Base-by-base conservation (phyloP, 1,140 invertebrate species). In the Drosophila kurseongensis region DNA sequence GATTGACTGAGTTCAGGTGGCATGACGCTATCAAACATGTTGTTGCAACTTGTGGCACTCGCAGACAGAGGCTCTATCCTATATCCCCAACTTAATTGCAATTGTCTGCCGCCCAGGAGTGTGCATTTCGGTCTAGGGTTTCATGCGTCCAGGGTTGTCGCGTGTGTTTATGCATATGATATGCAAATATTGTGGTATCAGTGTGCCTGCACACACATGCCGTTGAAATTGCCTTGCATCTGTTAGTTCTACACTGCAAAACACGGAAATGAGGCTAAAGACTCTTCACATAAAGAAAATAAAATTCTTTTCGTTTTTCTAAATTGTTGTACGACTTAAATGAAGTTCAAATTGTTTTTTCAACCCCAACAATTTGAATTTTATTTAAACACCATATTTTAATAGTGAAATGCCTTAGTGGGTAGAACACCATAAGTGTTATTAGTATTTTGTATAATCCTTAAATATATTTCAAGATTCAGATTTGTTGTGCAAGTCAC, bases 181-280 rank as follows among this genome's bases (percentile, higher is more conserved):
- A 89, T 89, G 84, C 84, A 89, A 89, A 89, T 89, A 84, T 84
- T 89, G 80, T 89, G 84, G 84, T 84, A 89, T 89, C 85, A 83
- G 48, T 80, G 68, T 68, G 48, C 54, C 69, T 44, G 29, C 75
- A 71, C 41, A 44, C 52, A 57, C 44, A 65, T 44, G 66, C 36
- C 38, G 36, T 58, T 14, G 55, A 61, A 62, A 69, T 47, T 47
- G 50, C 50, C 50, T 56, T 48, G 65, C 67, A 52, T 62, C 18
- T 67, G 60, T 54, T 57, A 32, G 62, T 59, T 75, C 5, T 10
- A 38, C 62, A 75, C 45, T 72, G 38, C 4, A n/a, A n/a, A n/a
- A n/a, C n/a, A n/a, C n/a, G 18, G 6, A 7, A 32, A 32, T 32
- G 23, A 23, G 23, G 23, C 23, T 23, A 2, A 23, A 23, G 23